phyloP scores from a whole-genome alignment of 1,140 invertebrate genomes.

The Zaprionus vittiger region DNA sequence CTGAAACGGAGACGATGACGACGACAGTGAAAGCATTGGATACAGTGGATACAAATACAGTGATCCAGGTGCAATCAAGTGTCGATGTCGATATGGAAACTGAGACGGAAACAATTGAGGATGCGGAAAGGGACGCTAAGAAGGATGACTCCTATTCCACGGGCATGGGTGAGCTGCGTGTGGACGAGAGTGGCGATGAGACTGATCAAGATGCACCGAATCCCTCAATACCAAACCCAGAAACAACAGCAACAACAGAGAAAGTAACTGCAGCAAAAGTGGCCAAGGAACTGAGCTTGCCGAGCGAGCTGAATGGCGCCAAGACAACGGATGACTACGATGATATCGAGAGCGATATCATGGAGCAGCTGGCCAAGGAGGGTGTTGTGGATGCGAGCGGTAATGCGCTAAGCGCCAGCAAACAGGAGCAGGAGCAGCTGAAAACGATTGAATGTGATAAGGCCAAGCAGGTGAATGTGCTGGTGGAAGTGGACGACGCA shows the following conservation, averaged over 20 bases:
- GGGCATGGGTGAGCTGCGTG: slow-evolving; percentile 42
- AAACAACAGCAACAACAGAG: background rate
- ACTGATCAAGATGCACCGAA: slow-evolving; percentile 3
- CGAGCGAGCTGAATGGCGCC: slow-evolving; percentile 44
- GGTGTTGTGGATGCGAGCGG: slow-evolving; percentile 66
- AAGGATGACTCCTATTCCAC: slow-evolving; percentile 25
- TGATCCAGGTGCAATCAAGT: background rate
- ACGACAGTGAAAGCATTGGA: background rate
- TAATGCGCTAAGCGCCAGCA: slow-evolving; percentile 63
- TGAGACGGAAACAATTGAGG: background rate
- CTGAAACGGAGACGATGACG: slow-evolving; percentile 19
- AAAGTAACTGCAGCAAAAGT: background rate
- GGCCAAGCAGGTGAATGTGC: background rate
- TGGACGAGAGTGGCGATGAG: slow-evolving; percentile 55
- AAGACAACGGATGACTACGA: slow-evolving; percentile 46
- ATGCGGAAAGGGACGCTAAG: slow-evolving; percentile 1
- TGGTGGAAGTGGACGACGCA: background rate
- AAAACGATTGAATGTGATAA: slow-evolving; percentile 30
- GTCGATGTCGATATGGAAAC: slow-evolving; percentile 15
- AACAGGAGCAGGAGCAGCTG: slow-evolving; percentile 7
- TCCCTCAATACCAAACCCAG: background rate
- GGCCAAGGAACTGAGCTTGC: slow-evolving; percentile 39
- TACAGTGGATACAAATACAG: background rate
- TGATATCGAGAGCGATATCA: slow-evolving; percentile 67
- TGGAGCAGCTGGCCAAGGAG: slow-evolving; percentile 63